phyloP scores from a whole-genome alignment of 1,140 invertebrate species.

The Forficula auricularia region DNA sequence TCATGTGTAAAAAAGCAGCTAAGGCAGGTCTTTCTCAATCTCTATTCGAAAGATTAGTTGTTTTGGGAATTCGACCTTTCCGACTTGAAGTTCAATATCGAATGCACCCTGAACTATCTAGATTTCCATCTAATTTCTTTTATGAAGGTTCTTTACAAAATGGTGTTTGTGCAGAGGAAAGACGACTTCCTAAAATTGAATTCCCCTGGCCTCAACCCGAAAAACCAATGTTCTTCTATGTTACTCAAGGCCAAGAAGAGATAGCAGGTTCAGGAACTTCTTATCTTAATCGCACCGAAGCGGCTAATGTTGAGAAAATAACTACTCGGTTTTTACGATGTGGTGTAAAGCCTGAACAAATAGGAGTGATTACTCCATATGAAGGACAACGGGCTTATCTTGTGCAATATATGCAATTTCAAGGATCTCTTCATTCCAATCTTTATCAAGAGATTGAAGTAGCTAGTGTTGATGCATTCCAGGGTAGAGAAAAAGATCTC shows the following conservation, averaged over 20 bases:
- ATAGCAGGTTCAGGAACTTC: conserved; percentile 96
- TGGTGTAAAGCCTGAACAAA: conserved; percentile 93
- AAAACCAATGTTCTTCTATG: conserved; percentile 98
- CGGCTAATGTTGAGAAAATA: conserved; percentile 95
- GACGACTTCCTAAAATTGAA: conserved; percentile 76
- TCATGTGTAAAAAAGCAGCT: conserved; percentile 99
- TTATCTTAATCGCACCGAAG: conserved; percentile 95
- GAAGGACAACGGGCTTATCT: conserved; percentile 97
- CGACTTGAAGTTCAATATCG: conserved; percentile 95
- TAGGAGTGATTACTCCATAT: conserved; percentile 99
- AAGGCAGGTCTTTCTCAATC: conserved; percentile 92
- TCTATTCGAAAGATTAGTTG: conserved; percentile 91
- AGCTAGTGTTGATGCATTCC: conserved; percentile 97
- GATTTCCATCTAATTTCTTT: conserved; percentile 98
- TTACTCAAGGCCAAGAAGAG: conserved; percentile 95
- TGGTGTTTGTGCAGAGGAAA: conserved; percentile 91
- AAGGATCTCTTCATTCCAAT: conserved; percentile 89
- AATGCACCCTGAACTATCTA: conserved; percentile 93
- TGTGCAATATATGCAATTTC: conserved; percentile 97
- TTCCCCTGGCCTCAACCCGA: conserved; percentile 95
- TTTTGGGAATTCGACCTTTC: conserved; percentile 87
- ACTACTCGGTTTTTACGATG: conserved; percentile 83
- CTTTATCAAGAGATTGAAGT: conserved; percentile 98
- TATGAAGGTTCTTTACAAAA: conserved; percentile 98
- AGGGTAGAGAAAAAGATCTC: conserved; percentile 94